Evolutionary conservation across 1,140 invertebrate genomes (phyloP).

Genomic region (Babylonia areolata): DNA sequence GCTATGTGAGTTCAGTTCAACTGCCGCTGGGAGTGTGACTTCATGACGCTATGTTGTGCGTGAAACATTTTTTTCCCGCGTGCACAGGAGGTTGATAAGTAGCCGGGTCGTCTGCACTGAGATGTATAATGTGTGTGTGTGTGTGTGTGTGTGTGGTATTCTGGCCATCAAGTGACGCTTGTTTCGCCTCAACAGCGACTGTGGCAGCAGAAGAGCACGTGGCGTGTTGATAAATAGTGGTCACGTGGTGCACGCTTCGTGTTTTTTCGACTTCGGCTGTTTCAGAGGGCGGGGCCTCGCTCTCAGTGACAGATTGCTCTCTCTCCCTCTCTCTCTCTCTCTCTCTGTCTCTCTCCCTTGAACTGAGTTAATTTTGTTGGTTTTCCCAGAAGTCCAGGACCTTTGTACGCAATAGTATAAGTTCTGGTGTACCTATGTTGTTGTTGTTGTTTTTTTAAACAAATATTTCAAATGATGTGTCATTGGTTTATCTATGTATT

Average conservation of each 20-base stretch:
- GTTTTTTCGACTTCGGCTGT: background rate
- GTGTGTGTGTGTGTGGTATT: too few relatives aligned
- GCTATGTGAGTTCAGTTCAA: background rate
- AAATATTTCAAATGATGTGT: background rate
- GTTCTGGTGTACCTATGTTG: background rate
- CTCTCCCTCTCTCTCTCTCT: slow-evolving; percentile 6
- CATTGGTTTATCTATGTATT: background rate
- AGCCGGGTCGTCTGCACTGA: background rate
- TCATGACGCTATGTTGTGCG: background rate
- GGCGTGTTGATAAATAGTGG: slow-evolving; percentile 9
- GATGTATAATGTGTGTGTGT: too few relatives aligned
- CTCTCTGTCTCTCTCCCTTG: background rate
- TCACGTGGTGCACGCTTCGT: slow-evolving; percentile 2
- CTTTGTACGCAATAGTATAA: background rate
- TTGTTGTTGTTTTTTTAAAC: background rate
- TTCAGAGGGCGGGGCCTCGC: background rate
- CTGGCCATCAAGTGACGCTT: background rate
- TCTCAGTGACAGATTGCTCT: too few relatives aligned
- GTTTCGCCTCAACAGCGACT: background rate
- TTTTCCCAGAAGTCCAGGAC: background rate
- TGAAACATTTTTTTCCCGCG: background rate
- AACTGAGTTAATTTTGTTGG: background rate
- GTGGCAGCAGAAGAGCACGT: slow-evolving; percentile 33
- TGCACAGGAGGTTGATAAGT: background rate
- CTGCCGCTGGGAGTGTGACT: background rate